Base-by-base conservation (phyloP, 2,113 vertebrate species). In the Felis catus region DNA sequence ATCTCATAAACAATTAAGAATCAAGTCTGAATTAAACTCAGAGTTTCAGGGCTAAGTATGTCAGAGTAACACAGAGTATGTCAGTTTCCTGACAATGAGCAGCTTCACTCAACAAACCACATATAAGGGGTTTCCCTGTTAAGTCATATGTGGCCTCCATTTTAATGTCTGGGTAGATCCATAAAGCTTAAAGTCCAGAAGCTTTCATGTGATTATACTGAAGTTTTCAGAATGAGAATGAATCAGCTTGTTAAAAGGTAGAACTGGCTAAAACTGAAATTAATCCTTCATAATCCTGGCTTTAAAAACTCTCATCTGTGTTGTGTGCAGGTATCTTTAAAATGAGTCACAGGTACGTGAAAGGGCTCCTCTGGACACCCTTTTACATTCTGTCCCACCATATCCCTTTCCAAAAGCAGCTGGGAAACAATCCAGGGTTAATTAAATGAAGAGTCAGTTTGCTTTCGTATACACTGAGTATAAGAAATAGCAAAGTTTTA, bases 201-300 rank as follows among this genome's bases (percentile, higher is more conserved):
- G 14, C 66, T 61, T n/a, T 82, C 48, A 1, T 14, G 71, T 48
- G 55, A n/a, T 76, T 71, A 4, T 65, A 27, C 76, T 96, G 96
- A 97, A 97, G 97, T 97, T 97, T 98, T 97, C 98, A 78, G 97
- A 91, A 89, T 95, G 93, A 91, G 71, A 95, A 83, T 92, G 92
- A 97, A 96, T 97, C 92, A 89, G 25, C 96, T 98, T 68, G 83
- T 98, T 89, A 90, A 97, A 97, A 97, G 88, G 94, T 89, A 87
- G 74, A 93, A 98, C 95, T 96, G 78, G 91, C 89, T 97, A 92
- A 97, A 96, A 97, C 94, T 97, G 96, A 98, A 98, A 97, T 92
- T 96, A 98, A 98, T 98, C 97, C 97, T 89, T 81, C 70, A 66
- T 94, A 93, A 96, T 97, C 85, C 98, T 97, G 93, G 89, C 93